Conservation (phyloP, 1,140 invertebrate genomes). For the Pectinophora gossypiella region DNA sequence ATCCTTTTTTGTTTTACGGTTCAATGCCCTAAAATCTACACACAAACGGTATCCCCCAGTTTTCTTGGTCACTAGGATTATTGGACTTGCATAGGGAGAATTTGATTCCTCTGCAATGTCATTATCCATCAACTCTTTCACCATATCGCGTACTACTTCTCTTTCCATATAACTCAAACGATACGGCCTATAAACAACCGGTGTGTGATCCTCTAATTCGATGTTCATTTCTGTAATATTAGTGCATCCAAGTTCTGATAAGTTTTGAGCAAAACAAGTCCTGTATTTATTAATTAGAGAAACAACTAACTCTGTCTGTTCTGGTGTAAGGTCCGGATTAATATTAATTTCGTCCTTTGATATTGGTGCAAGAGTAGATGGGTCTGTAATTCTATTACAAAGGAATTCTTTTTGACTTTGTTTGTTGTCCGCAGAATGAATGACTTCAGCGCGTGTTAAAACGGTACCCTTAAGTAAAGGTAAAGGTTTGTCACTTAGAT, state of each 20-base stretch:
- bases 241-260: neutral
- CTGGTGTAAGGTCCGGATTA: neutral
- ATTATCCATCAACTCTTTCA: neutral
- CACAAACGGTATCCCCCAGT: neutral
- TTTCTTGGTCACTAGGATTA: no score
- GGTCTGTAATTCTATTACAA: neutral
- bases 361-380: neutral
- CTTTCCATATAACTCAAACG: neutral
- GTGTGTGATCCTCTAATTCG: neutral
- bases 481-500: neutral
- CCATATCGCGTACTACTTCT: neutral
- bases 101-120: neutral
- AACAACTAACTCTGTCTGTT: neutral
- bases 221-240: neutral
- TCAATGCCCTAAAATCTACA: neutral
- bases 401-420: neutral
- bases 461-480: neutral
- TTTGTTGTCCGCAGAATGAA: no score
- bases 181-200: neutral
- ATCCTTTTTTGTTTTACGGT: neutral
- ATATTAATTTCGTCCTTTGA: neutral
- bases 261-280: neutral
- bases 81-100: neutral
- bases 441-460: neutral
- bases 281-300: neutral